These are phyloP conservation scores for Passer domesticus DNA, from an alignment of 2,113 vertebrate genomes.

Conservation along the genomic window DNA sequence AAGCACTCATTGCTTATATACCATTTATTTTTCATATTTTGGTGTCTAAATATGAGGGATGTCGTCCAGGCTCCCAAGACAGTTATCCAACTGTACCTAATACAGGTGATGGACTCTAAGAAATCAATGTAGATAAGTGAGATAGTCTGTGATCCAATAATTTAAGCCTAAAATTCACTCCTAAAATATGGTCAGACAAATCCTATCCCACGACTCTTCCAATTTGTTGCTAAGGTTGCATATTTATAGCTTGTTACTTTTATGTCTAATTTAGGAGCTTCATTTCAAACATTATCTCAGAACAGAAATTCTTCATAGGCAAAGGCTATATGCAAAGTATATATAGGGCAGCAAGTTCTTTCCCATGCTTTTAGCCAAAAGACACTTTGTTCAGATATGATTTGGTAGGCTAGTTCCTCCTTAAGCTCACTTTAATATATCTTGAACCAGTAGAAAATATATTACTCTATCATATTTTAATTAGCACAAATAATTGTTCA, in stretches of 20 bases:
- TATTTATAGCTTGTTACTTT: neutral
- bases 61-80: neutral
- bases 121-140: neutral
- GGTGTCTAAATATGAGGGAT: neutral
- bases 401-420: neutral
- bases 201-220: neutral
- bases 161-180: neutral
- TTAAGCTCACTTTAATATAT: neutral
- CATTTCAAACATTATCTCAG: neutral
- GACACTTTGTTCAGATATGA: conserved; percentile 18
- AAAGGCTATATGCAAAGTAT: neutral
- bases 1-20: neutral
- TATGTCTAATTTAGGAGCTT: neutral
- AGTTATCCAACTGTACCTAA: neutral
- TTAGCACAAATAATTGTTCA: conserved; percentile 20
- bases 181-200: neutral
- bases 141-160: neutral
- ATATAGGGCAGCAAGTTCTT: conserved; percentile 3
- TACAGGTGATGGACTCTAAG: neutral
- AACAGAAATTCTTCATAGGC: neutral
- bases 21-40: neutral
- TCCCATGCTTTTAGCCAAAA: conserved; percentile 2
- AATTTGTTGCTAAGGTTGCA: neutral
- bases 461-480: conserved; percentile 57
- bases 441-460: neutral